These are phyloP conservation scores for Lasioglossum lativentre DNA, from an alignment of 2,888 invertebrate genomes.

Conservation along the genomic window DNA sequence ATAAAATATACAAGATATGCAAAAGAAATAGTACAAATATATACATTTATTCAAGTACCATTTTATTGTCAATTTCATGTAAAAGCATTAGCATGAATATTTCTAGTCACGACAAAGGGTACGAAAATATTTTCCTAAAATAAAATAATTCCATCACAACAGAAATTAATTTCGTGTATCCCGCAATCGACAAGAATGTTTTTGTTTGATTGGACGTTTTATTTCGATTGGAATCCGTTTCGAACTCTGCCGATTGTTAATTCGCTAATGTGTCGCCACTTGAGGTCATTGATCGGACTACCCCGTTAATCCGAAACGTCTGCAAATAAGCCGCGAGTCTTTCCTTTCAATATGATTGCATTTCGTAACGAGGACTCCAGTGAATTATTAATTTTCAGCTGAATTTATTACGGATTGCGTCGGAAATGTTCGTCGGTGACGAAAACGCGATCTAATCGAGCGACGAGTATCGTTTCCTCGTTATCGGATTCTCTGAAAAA, in stretches of 20 bases:
- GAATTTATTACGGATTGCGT: not conserved
- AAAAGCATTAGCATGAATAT: not conserved
- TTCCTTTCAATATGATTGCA: not conserved
- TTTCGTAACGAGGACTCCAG: not conserved
- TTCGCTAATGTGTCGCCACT: constrained; percentile 49
- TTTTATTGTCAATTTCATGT: too few relatives aligned
- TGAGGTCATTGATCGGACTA: constrained; percentile 58
- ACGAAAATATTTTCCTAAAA: not conserved
- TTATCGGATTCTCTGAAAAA: constrained; percentile 39
- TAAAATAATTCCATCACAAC: not conserved
- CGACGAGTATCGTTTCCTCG: constrained; percentile 30
- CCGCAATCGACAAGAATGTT: not conserved
- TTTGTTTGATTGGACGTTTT: not conserved
- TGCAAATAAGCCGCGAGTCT: constrained; percentile 11
- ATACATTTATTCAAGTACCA: too few relatives aligned
- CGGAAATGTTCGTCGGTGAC: not conserved
- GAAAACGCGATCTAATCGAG: constrained; percentile 1
- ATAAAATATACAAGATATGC: not conserved
- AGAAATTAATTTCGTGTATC: not conserved
- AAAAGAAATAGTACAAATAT: not conserved
- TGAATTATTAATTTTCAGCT: not conserved
- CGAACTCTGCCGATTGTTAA: constrained; percentile 27
- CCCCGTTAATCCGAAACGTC: constrained; percentile 26
- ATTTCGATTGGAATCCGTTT: not conserved
- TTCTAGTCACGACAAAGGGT: not conserved